Evolutionary conservation across 2,797 vertebrate genomes (phyloP).

Genomic region (Sebastes vulpes): DNA sequence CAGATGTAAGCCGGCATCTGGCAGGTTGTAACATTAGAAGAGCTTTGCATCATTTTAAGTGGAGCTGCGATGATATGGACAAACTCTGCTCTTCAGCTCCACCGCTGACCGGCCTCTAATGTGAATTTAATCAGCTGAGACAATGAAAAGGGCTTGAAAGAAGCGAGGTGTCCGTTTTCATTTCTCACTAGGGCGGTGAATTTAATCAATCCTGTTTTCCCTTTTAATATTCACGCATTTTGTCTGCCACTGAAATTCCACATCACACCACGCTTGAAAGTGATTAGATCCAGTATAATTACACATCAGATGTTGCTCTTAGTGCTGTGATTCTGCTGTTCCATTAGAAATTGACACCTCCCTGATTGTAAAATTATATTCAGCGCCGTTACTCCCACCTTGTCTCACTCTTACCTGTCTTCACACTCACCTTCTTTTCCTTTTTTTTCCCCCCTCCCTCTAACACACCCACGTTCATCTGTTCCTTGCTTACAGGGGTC

Average conservation of each 20-base stretch:
- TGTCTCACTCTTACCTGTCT: slow-evolving; percentile 4
- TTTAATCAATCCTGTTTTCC: background rate
- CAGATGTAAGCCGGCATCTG: background rate
- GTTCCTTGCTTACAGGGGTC: slow-evolving; percentile 85
- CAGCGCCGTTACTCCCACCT: background rate
- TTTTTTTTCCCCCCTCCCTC: background rate
- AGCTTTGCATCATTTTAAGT: slow-evolving; percentile 15
- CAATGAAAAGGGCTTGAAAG: background rate
- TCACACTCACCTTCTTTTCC: background rate
- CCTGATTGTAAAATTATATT: slow-evolving; percentile 9
- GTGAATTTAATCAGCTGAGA: slow-evolving; percentile 27
- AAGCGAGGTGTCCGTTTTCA: slow-evolving; percentile 3
- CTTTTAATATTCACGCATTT: background rate
- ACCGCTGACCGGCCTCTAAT: slow-evolving; percentile 23
- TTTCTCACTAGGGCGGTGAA: background rate
- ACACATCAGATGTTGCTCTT: background rate
- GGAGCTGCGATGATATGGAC: background rate
- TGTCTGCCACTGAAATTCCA: background rate
- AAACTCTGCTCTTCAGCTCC: slow-evolving; percentile 5
- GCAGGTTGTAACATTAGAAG: background rate
- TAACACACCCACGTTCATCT: slow-evolving; percentile 10
- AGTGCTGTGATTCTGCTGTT: background rate
- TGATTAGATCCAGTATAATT: background rate
- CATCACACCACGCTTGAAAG: background rate
- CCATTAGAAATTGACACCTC: background rate